Base-by-base conservation (phyloP, 2,888 invertebrate species). In the Caenorhabditis sp. region DNA sequence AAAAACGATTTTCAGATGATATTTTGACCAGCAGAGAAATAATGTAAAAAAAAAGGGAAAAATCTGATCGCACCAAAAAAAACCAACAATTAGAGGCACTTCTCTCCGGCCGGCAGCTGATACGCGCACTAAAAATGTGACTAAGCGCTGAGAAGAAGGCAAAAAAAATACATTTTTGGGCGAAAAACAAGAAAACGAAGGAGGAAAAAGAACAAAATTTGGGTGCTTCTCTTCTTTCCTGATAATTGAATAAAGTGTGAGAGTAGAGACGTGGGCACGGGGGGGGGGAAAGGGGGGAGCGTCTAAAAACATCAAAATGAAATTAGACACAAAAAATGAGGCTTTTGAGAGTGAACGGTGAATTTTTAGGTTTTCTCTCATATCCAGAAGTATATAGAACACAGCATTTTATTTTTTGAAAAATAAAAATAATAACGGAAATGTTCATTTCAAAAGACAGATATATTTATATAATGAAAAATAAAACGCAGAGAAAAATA, bases 151-250 rank as follows among this genome's bases (percentile, higher is more conserved):
- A 31, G 10, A 61, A 70, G 31, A 65, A 1, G 20, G 26, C 12
- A 23, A 49, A 43, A 43, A 31, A 65, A 65, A 61, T 66, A 70
- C 70, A 58, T 65, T 70, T 65, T 43, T 2, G 12, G 25, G 58
- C 58, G n/a, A 63, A n/a, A 23, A 57, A 56, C 23, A 57, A 61
- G 26, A 54, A 27, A 54, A 59, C 62, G 58, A 49, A 36, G 58
- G 38, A 21, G 53, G 36, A 58, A 61, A 21, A 36, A 58, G 49
- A 67, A 62, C 67, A 63, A 61, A 61, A 31, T 31, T 43, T 10
- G 43, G 43, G 43, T 43, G 43, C 43, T 43, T 43, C 43, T 43
- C 17, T 43, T 43, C 17, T 43, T 43, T 43, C 14, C 17, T 43
- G 43, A 43, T 43, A 43, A 43, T 43, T 43, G 17, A 43, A 43